Base-by-base conservation (phyloP, 2,113 vertebrate species). In the Bubalus kerabau region DNA sequence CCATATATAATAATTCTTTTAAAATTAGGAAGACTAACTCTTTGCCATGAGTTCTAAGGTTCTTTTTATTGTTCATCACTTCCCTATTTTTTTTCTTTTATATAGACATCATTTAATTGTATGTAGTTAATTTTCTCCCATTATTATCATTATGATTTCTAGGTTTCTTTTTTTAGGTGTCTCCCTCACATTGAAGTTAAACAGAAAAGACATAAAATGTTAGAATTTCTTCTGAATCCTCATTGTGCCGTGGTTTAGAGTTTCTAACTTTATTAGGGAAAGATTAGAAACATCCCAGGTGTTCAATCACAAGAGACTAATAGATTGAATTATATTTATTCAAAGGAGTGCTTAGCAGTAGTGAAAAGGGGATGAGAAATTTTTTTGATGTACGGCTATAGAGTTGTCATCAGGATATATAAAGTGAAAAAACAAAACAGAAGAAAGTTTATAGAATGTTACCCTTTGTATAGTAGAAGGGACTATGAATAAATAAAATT, bases 281-380 rank as follows among this genome's bases (percentile, higher is more conserved):
- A 87, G 19, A 50, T 9, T 71, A 23, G 26, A 90, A 74, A 81
- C 21, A 81, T 94, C 60, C 32, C 46, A 87, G 30, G 36, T 87
- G 5, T 80, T 40, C 7, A 76, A 6, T 92, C 81, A 48, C 7
- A 57, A 84, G 56, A 50, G 21, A 13, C n/a, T 60, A 19, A 7
- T 52, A 85, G 54, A 86, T 92, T 90, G 28, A 50, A n/a, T 87
- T 94, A 43, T 78, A 9, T 13, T 97, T n/a, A 17, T 88, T 0
- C 52, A 94, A 1, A 0, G 0, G 46, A 46, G 30, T 28, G 19
- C 12, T 71, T 81, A 94, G 56, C 24, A 57, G 32, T 67, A 80
- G 1, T 80, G 32, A 40, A 81, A 90, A 43, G 26, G 32, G 13
- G 56, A 48, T 78, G 56, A 60, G 16, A 56, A 7, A 14, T 80